phyloP scores from a whole-genome alignment of 2,888 invertebrate genomes.

The Lottia scabra region DNA sequence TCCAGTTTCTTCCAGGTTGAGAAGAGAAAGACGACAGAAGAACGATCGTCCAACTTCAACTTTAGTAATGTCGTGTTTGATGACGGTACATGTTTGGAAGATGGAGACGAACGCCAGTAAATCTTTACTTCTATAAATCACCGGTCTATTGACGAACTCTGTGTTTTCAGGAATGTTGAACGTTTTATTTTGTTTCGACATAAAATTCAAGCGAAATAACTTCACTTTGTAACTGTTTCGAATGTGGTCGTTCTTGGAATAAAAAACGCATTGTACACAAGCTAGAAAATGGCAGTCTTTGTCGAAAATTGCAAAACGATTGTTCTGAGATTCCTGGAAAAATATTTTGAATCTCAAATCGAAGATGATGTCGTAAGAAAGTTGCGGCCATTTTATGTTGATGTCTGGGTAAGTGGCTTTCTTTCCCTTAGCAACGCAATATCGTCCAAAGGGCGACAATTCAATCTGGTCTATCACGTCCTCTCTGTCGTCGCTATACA shows the following conservation, averaged over 20 bases:
- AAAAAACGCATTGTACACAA: slow-evolving; percentile 45
- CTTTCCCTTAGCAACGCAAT: slow-evolving; percentile 42
- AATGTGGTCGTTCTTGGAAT: slow-evolving; percentile 46
- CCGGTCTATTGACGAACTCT: slow-evolving; percentile 46
- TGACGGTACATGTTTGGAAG: slow-evolving; percentile 36
- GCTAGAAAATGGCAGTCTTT: slow-evolving; percentile 37
- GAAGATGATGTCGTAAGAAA: slow-evolving; percentile 50
- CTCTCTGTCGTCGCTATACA: slow-evolving; percentile 43
- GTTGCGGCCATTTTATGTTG: slow-evolving; percentile 29
- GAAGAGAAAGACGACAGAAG: slow-evolving; percentile 37
- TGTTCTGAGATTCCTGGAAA: slow-evolving; percentile 13
- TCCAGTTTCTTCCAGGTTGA: slow-evolving; percentile 25
- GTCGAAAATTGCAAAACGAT: slow-evolving; percentile 47
- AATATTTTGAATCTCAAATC: neutral
- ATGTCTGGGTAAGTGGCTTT: slow-evolving; percentile 14
- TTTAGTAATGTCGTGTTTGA: slow-evolving; percentile 15
- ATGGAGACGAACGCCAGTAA: slow-evolving; percentile 40
- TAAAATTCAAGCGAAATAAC: slow-evolving; percentile 37
- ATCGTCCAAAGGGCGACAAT: slow-evolving; percentile 49
- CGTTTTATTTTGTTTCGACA: slow-evolving; percentile 21
- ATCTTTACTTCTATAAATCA: slow-evolving; percentile 25
- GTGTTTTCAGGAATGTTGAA: slow-evolving; percentile 42
- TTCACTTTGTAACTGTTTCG: slow-evolving; percentile 46
- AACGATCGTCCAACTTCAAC: slow-evolving; percentile 32
- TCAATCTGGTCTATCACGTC: slow-evolving; percentile 37